Conservation (phyloP, 2,888 invertebrate genomes). For the Drosophila bunnanda region DNA sequence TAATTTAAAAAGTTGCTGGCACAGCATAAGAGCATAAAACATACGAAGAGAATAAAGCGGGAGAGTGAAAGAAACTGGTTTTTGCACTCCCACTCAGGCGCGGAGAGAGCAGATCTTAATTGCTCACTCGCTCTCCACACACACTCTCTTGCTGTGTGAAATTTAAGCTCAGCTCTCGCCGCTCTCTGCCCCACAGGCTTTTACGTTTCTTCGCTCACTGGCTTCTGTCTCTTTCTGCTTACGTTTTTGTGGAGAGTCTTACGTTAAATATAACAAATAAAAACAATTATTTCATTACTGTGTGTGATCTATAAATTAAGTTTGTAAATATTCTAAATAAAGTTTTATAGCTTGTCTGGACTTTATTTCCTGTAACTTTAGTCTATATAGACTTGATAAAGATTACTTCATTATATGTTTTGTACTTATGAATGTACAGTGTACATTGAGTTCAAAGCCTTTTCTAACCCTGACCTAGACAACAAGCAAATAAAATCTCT, state of each 20-base stretch:
- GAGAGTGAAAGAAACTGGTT: constrained; percentile 68
- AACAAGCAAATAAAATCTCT: not conserved
- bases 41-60: constrained; percentile 7
- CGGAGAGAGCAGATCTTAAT: constrained; percentile 12
- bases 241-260: not conserved
- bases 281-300: too few relatives aligned
- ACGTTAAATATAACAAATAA: not conserved
- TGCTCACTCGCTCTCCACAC: constrained; percentile 3
- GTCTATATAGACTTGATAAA: not conserved
- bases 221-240: constrained; percentile 8
- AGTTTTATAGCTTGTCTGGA: not conserved
- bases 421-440: too few relatives aligned
- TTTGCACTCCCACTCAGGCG: constrained; percentile 67
- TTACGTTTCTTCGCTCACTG: constrained; percentile 45
- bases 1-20: constrained; percentile 67
- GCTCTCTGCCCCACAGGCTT: constrained; percentile 53
- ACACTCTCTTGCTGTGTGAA: constrained; percentile 10
- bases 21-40: constrained; percentile 54
- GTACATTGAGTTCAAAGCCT: not conserved
- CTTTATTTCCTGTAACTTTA: not conserved
- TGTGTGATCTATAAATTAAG: not conserved
- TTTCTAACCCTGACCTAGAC: constrained; percentile 3
- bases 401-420: not conserved
- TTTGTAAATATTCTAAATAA: not conserved
- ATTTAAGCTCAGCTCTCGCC: constrained; percentile 6